These are phyloP conservation scores for Delphinus delphis DNA, from an alignment of 2,113 vertebrate genomes.

Conservation along the genomic window DNA sequence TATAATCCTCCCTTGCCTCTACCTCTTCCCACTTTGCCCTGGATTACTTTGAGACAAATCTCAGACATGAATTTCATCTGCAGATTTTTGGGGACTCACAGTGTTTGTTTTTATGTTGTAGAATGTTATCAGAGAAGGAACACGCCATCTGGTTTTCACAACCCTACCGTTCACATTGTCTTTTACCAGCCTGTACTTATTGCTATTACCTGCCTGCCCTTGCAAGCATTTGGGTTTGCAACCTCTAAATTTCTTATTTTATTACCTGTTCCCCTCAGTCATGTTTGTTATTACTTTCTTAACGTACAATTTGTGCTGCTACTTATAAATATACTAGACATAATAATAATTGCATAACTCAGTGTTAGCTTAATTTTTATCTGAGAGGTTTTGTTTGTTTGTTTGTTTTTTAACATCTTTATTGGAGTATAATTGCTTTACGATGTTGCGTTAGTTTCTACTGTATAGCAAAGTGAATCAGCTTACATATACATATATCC, in stretches of 20 bases:
- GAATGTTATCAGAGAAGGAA: not conserved
- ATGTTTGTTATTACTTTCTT: slow-evolving; percentile 74
- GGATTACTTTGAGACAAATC: not conserved
- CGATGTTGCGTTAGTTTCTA: too few relatives aligned
- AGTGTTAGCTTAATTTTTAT: slow-evolving; percentile 69
- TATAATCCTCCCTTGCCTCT: not conserved
- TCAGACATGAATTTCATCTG: not conserved
- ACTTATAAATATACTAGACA: slow-evolving; percentile 40
- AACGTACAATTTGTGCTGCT: slow-evolving; percentile 57
- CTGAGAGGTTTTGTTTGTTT: slow-evolving; percentile 33
- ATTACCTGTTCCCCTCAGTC: not conserved
- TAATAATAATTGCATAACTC: slow-evolving; percentile 49
- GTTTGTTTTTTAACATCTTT: too few relatives aligned
- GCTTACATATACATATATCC: too few relatives aligned
- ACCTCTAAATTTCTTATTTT: not conserved
- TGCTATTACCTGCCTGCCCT: not conserved
- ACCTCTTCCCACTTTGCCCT: not conserved
- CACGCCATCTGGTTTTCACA: not conserved
- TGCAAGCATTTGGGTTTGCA: not conserved
- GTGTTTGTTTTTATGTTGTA: not conserved
- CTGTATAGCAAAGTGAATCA: too few relatives aligned
- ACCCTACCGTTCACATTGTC: not conserved
- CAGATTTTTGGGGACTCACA: not conserved
- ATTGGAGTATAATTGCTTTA: too few relatives aligned
- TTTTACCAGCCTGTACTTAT: not conserved